Conservation (phyloP, 2,888 invertebrate species). For the Drosophila pseudotakahashii region DNA sequence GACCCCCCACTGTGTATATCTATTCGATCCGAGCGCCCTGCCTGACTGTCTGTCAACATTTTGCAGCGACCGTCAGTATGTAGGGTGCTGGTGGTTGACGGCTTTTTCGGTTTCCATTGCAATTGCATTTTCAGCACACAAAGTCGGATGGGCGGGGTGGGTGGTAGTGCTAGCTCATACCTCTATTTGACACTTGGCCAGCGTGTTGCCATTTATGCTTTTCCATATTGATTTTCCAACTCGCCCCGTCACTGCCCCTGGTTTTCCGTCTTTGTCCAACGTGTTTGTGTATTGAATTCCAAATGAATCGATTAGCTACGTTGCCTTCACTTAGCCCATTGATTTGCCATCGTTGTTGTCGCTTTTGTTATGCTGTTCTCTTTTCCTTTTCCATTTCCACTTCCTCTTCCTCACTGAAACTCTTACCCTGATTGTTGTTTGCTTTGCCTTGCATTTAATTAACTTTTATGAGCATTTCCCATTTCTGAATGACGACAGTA, state of each 20-base stretch:
- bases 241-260: constrained; percentile 4
- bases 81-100: constrained; percentile 74
- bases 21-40: constrained; percentile 9
- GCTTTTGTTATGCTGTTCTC: constrained; percentile 41
- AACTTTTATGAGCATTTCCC: constrained; percentile 75
- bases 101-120: constrained; percentile 65
- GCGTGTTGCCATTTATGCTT: constrained; percentile 78
- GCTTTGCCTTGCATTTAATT: constrained; percentile 77
- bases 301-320: constrained; percentile 79
- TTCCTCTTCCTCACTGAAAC: constrained; percentile 38
- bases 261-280: constrained; percentile 21
- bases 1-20: constrained; percentile 12
- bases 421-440: constrained; percentile 47
- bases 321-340: constrained; percentile 59
- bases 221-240: constrained; percentile 74
- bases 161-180: constrained; percentile 49
- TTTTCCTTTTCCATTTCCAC: constrained; percentile 50
- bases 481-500: constrained; percentile 34
- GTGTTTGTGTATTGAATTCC: constrained; percentile 81
- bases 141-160: constrained; percentile 23
- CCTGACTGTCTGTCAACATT: constrained; percentile 71
- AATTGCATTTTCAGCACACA: constrained; percentile 54
- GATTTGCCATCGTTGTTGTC: constrained; percentile 46
- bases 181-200: constrained; percentile 75
- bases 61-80: constrained; percentile 51